Evolutionary conservation across 1,140 invertebrate species (phyloP), one percentile per base, ranked within the genome.

Genomic region (Dolichoris vasculosae): DNA sequence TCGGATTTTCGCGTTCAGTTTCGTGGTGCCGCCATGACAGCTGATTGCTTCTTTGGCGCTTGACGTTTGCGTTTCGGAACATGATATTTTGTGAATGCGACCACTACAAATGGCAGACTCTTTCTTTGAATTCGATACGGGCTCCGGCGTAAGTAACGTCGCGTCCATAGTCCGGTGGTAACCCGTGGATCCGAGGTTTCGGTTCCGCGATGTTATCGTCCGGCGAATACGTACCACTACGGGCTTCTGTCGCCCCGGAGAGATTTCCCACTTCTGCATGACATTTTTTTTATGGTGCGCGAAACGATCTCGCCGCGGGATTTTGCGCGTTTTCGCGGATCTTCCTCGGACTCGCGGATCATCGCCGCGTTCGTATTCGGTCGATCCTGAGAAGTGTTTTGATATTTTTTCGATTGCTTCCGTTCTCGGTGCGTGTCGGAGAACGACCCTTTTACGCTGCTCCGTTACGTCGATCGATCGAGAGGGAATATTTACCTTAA

Each of bases 71-170:
- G 26, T n/a, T 78, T 90, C 89, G 86, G 91, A 93, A 91, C 94
- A 95, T 95, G 95, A 95, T 94, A 95, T 94, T 95, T 94, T 94
- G 94, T 93, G 94, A 92, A 94, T 93, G 94, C 94, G 93, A 94
- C 93, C 94, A 95, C 94, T 93, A 94, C 95, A 95, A 96, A 97
- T 97, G 96, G 96, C 96, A 95, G 95, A 97, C 95, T 95, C 95
- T 93, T 97, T 96, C 96, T 96, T 96, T 94, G 95, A 95, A 94
- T 96, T 96, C 93, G 95, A 96, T 94, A 95, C 95, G 92, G 94
- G 95, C 90, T 91, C 95, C 94, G 95, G 95, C 94, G 96, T 96
- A 93, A 96, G 95, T 94, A 93, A 32, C 63, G 48, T 30, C 20
- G 75, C 3, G 15, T 35, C 23, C 20, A 40, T 78, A n/a, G 15